Base-by-base conservation (phyloP, 2,888 invertebrate species). In the Onchidella celtica region DNA sequence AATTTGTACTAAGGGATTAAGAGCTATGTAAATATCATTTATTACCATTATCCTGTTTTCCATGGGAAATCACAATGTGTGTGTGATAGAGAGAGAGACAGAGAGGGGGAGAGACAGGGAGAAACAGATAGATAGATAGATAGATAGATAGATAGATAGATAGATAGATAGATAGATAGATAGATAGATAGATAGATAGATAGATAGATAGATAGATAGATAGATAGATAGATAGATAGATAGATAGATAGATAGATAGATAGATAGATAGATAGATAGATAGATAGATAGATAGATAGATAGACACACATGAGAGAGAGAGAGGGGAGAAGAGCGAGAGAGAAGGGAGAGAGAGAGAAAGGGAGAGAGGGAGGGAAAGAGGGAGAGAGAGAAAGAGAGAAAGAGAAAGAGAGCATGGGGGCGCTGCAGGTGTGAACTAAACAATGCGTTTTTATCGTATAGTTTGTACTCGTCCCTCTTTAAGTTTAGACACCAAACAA, bases 301-400 rank as follows among this genome's bases (percentile, higher is more conserved):
- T 17, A 68, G 6, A 68, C 27, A 68, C 61, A 63, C 34, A 34
- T 34, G 29, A n/a, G 47, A 47, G 47, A 47, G 17, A 47, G 9
- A 17, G 47, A 47, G 17, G 47, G 47, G 17, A 6, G 47, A n/a
- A 63, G 2, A 75, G 38, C 21, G 38, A 32, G 40, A 40, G 24
- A 24, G 70, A 24, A 29, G 40, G 24, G 61, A 74, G 63, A 34
- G 47, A 66, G 66, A 76, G 55, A 55, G 55, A 76, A 32, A 27
- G 36, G 55, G 38, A 63, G 74, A 63, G 74, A 63, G 63, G 24
- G 34, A 63, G 24, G 21, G 63, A 61, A 24, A 36, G 63, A 2
- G 75, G 38, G 61, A 75, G 75, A 63, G 63, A 38, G 36, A 63
- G 27, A 34, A 24, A 34, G 72, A 72, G 72, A 72, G 61, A 63